phyloP scores from a whole-genome alignment of 30 jellyfish, hydroid and myxozoan genomes.

The Aurelia aurita complex sp. Pacific region DNA sequence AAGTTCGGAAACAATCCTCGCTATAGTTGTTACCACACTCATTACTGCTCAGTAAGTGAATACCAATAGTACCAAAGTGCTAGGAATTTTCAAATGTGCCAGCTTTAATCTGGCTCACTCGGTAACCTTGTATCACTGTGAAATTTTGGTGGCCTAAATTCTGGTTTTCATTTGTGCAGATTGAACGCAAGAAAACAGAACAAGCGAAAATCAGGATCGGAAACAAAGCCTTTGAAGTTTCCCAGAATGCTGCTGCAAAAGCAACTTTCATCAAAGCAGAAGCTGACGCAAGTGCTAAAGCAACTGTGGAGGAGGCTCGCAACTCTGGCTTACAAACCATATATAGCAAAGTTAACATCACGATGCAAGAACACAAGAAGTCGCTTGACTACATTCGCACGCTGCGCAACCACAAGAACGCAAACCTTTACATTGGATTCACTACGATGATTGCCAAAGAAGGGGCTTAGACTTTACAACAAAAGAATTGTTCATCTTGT shows the following conservation, averaged over 20 bases:
- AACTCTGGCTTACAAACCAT: conserved; percentile 71
- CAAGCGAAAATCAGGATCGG: conserved; percentile 21
- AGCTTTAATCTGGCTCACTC: no score
- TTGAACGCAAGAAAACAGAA: conserved; percentile 66
- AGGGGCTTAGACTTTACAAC: conserved; percentile 8
- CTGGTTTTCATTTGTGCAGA: conserved; percentile 19
- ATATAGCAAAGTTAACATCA: conserved; percentile 42
- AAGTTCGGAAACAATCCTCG: no score
- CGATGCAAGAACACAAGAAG: conserved; percentile 54
- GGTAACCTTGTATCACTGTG: background rate
- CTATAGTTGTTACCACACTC: no score
- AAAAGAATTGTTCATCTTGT: no score
- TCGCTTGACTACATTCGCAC: conserved; percentile 73
- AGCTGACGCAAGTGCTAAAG: conserved; percentile 68
- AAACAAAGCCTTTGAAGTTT: conserved; percentile 52
- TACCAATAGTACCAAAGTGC: no score
- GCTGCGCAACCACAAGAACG: conserved; percentile 54
- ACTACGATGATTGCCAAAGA: conserved; percentile 65
- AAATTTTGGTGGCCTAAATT: background rate
- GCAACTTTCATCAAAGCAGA: conserved; percentile 47
- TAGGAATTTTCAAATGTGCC: no score
- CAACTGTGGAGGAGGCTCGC: conserved; percentile 55
- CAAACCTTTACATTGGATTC: conserved; percentile 62
- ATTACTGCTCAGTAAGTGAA: no score
- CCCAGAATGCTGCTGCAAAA: conserved; percentile 73